Evolutionary conservation across 2,113 vertebrate genomes (phyloP), one percentile per base, ranked within the genome.

Genomic region (Heliornis fulica): DNA sequence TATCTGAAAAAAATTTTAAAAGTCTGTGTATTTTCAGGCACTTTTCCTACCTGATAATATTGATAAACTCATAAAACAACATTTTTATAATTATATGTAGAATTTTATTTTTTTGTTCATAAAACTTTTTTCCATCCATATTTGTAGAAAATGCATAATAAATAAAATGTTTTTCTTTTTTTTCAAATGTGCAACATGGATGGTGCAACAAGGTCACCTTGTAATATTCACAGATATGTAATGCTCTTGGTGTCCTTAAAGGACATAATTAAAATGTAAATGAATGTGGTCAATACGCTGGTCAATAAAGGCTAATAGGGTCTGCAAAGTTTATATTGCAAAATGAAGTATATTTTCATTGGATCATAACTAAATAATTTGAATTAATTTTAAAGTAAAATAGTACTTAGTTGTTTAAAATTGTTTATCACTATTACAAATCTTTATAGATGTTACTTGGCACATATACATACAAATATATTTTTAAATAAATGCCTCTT

Each of bases 231-330:
- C 23, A 79, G 61, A 50, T 15, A 14, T 11, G 6, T 63, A 64
- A 64, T 40, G 13, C 15, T 74, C 8, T 53, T 68, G 18, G 3
- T 88, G 19, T 65, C 50, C 19, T 94, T 86, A 83, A 70, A 83
- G 40, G 34, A 86, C 22, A 77, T 86, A 69, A 92, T 70, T 86
- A 92, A 85, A 83, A 94, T 70, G n/a, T 40, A 92, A 89, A 70
- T 66, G 13, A 83, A 48, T 78, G 17, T 64, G 26, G 3, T n/a
- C n/a, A 15, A 5, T 56, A 36, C 56, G 6, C 7, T 65, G 66
- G 25, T 83, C 65, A 74, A 13, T 86, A 48, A 45, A 16, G 9
- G 13, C 31, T 72, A 80, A 76, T 50, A 83, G 83, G 29, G 14
- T 68, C 32, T 85, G 13, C 22, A 82, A 2, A 45, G 21, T 74